Evolutionary conservation across 2,888 invertebrate genomes (phyloP).

Genomic region (Synanthedon formicaeformis): DNA sequence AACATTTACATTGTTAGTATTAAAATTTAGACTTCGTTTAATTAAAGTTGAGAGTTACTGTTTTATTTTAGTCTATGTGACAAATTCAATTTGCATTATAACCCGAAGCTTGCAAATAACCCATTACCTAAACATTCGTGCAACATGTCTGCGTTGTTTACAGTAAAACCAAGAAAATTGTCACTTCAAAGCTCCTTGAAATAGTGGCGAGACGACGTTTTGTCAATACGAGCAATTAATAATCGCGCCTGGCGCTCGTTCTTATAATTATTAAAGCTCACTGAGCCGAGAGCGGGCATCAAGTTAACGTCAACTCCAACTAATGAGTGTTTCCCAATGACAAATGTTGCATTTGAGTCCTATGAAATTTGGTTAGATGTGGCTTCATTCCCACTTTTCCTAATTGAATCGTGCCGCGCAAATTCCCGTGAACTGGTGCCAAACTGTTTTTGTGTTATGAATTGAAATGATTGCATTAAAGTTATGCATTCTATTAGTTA

Average conservation of each 20-base stretch:
- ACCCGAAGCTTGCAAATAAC: too few species aligned
- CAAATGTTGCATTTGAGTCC: conserved; percentile 52
- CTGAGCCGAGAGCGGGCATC: conserved; percentile 46
- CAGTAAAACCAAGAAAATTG: conserved; percentile 30
- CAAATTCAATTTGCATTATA: too few species aligned
- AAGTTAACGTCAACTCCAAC: conserved; percentile 63
- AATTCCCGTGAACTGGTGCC: neutral
- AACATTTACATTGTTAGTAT: too few species aligned
- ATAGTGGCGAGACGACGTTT: conserved; percentile 36
- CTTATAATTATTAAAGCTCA: conserved; percentile 63
- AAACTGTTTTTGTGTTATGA: too few species aligned
- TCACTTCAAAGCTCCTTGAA: conserved; percentile 27
- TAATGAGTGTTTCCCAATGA: conserved; percentile 60
- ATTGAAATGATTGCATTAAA: too few species aligned
- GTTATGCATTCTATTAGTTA: too few species aligned
- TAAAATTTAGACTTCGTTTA: too few species aligned
- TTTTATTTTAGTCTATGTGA: neutral
- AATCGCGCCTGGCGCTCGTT: conserved; percentile 36
- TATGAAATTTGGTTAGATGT: conserved; percentile 33
- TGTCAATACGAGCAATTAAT: conserved; percentile 63
- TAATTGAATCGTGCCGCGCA: conserved; percentile 3
- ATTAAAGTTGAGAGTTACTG: too few species aligned
- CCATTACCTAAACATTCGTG: too few species aligned
- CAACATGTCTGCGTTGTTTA: neutral
- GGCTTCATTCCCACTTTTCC: conserved; percentile 12